Conservation (phyloP, 1,140 invertebrate genomes). For the Cyrtorhinus lividipennis region DNA sequence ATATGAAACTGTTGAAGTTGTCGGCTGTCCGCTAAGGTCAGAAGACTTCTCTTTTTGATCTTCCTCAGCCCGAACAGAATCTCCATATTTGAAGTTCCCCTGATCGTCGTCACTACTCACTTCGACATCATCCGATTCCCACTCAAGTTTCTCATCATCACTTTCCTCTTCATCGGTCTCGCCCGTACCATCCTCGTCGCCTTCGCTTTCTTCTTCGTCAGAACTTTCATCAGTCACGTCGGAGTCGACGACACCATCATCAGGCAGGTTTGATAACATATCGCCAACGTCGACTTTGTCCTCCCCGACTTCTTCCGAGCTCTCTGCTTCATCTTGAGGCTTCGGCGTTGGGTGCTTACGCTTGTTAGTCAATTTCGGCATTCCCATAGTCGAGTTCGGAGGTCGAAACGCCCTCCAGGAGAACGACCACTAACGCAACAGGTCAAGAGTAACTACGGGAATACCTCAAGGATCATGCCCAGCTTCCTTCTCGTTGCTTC, state of each 20-base stretch:
- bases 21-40: conserved; percentile 17
- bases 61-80: conserved; percentile 17
- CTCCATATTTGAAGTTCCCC: conserved; percentile 25
- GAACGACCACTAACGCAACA: no score
- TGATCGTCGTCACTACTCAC: conserved; percentile 24
- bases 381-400: neutral
- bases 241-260: conserved; percentile 10
- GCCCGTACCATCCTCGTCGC: conserved; percentile 16
- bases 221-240: conserved; percentile 22
- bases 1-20: conserved; percentile 25
- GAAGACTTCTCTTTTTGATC: conserved; percentile 9
- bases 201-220: conserved; percentile 18
- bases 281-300: neutral
- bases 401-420: no score
- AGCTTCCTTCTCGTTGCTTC: no score
- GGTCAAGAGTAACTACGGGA: no score
- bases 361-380: conserved; percentile 26
- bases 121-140: conserved; percentile 20
- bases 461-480: no score
- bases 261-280: neutral
- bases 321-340: conserved; percentile 24
- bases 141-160: conserved; percentile 17
- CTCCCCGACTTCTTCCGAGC: conserved; percentile 7
- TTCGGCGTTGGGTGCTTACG: conserved; percentile 20
- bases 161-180: conserved; percentile 3